Conservation (phyloP, 2,797 vertebrate species). For the Aldrovandia affinis region DNA sequence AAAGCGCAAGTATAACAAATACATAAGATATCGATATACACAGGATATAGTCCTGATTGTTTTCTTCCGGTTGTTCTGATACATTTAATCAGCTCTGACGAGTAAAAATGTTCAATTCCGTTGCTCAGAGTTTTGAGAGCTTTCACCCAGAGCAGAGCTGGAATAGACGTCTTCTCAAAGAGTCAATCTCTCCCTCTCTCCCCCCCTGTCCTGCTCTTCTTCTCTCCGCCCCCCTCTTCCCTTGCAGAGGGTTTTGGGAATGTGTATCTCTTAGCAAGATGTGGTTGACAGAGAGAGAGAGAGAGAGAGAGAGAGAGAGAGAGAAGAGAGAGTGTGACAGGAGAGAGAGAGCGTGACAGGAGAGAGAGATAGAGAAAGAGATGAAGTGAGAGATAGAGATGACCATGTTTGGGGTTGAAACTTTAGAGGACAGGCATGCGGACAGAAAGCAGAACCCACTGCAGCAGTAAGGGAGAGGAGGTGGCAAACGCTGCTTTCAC, state of each 20-base stretch:
- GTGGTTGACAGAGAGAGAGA: neutral
- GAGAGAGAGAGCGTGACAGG: neutral
- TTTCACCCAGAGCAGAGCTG: neutral
- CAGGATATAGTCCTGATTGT: neutral
- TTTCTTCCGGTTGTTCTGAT: neutral
- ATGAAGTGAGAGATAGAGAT: neutral
- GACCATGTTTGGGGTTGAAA: constrained; percentile 11
- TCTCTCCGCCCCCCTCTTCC: neutral
- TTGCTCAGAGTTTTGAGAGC: neutral
- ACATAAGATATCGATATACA: neutral
- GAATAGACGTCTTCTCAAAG: neutral
- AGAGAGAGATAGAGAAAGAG: neutral
- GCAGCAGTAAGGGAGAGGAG: neutral
- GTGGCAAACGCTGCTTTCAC: neutral
- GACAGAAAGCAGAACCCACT: neutral
- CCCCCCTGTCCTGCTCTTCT: neutral
- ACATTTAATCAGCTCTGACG: neutral
- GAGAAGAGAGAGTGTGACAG: neutral
- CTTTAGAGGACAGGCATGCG: neutral
- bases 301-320: neutral
- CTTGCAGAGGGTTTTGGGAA: neutral
- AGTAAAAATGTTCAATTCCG: neutral
- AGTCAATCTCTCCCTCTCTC: neutral
- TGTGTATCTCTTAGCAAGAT: neutral
- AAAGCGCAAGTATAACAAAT: neutral